Base-by-base conservation (phyloP, 2,888 invertebrate species). In the Microctonus aethiopoides region DNA sequence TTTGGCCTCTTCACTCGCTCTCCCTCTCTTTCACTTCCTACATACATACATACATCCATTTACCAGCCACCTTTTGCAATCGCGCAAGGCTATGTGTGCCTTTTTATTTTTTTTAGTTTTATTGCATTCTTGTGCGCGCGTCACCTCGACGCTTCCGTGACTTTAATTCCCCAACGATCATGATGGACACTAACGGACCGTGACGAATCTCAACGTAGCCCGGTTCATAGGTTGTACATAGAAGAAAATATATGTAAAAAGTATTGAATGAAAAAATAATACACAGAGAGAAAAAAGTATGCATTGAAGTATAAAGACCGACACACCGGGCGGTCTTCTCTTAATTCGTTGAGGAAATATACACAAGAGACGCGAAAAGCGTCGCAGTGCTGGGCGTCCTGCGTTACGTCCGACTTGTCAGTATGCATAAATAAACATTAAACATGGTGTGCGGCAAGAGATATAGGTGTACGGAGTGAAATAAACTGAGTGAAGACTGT, bases 391-490 rank as follows among this genome's bases (percentile, higher is more conserved):
- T 77, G 76, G 78, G 78, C 81, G 80, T 80, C 83, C 85, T 84
- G 85, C 83, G 82, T 84, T 82, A 83, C 84, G 80, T 84, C 82
- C 75, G 78, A 78, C 79, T 75, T 29, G 78, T 74, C 77, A 84
- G 85, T 80, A 84, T 84, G 83, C 78, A 80, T 85, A 85, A 86
- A 86, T 85, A 85, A 83, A 85, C 84, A 84, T 82, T 71, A 70
- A 22, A 16, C 59, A 29, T 39, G 36, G 62, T 67, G 52, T 68
- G 68, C 24, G 36, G 26, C n/a, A 26, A 39, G 39, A n/a, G n/a
- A n/a, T n/a, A n/a, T n/a, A 39, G 29, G 29, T 68, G 39, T 22
- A 46, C 39, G 74, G 73, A 74, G 69, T 75, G 72, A 72, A 77
- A 75, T 76, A 78, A 77, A 77, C 76, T 77, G 75, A 76, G 74